phyloP scores from a whole-genome alignment of 2,113 vertebrate genomes.

The Alectura lathami region DNA sequence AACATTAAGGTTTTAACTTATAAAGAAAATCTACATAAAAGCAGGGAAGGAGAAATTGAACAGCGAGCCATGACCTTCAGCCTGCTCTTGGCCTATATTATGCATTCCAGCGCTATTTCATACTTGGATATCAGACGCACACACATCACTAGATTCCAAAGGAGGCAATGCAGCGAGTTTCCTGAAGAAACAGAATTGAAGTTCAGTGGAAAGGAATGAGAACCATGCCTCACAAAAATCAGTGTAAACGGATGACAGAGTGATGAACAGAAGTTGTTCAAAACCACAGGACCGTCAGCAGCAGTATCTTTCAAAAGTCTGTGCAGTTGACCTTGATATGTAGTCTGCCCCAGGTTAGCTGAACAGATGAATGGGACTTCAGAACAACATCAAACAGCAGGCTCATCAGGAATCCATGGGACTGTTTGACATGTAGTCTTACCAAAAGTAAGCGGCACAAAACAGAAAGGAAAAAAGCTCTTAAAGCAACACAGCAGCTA shows the following conservation, averaged over 20 bases:
- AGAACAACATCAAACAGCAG: background rate
- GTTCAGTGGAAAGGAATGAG: conserved; percentile 6
- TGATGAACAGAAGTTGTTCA: background rate
- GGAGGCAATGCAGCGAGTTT: background rate
- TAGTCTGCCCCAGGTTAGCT: background rate
- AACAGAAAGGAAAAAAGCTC: conserved; percentile 11
- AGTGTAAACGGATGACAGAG: background rate
- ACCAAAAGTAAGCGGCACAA: background rate
- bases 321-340: background rate
- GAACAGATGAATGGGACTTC: background rate
- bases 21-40: background rate
- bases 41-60: background rate
- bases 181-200: conserved; percentile 13
- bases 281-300: background rate
- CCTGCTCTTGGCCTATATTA: background rate
- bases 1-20: background rate
- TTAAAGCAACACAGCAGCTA: conserved; percentile 31
- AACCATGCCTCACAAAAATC: background rate
- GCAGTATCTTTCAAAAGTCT: background rate
- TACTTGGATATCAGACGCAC: background rate
- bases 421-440: background rate
- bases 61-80: background rate
- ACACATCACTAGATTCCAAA: background rate
- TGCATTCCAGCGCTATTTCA: background rate
- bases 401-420: background rate